phyloP scores from a whole-genome alignment of 2,888 invertebrate genomes.

The Platycnemis pennipes region DNA sequence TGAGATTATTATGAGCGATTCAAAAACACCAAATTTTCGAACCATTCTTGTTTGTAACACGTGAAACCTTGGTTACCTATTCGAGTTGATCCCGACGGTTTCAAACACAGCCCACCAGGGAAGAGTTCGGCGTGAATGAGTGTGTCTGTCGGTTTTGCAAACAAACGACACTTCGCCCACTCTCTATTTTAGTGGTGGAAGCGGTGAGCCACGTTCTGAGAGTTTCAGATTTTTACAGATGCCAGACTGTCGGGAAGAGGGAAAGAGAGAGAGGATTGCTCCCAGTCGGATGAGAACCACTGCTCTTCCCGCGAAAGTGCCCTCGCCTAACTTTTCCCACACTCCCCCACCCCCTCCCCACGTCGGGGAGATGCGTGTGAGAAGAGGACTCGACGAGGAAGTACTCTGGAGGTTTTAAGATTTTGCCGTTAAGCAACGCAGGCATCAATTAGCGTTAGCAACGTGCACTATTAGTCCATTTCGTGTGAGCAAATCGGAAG shows the following conservation, averaged over 20 bases:
- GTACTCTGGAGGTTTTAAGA: neutral
- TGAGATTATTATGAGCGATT: no score
- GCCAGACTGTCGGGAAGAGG: neutral
- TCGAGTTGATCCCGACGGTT: no score
- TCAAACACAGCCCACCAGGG: no score
- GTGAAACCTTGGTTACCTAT: no score
- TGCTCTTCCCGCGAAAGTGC: constrained; percentile 55
- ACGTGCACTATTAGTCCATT: constrained; percentile 22
- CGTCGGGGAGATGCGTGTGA: constrained; percentile 33
- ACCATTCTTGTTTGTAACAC: no score
- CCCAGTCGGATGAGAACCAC: constrained; percentile 1
- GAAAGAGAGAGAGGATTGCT: neutral
- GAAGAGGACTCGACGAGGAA: neutral
- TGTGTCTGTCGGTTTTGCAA: neutral
- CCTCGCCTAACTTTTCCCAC: neutral
- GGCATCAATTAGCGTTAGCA: neutral
- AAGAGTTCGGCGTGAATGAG: neutral
- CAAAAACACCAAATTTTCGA: no score
- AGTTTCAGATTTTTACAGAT: neutral
- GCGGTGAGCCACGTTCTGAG: neutral
- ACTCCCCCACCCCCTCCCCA: neutral
- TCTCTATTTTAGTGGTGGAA: neutral
- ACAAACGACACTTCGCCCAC: neutral
- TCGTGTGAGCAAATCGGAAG: neutral
- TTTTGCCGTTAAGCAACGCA: neutral